Evolutionary conservation across 2,888 invertebrate genomes (phyloP).

Genomic region (Micropterix aruncella): DNA sequence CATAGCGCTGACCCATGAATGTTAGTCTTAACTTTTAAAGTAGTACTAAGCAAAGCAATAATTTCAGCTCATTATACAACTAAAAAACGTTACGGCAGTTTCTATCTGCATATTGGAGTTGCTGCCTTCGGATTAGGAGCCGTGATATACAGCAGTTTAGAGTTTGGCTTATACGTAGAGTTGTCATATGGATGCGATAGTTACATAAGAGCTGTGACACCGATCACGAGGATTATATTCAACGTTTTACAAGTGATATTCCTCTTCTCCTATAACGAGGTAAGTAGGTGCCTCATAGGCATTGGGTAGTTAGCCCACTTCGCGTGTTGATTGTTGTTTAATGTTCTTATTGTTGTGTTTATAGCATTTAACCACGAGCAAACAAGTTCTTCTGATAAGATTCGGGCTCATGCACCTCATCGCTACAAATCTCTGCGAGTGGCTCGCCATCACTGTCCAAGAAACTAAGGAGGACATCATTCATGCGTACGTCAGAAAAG

Average conservation of each 20-base stretch:
- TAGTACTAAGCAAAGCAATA: too few species aligned
- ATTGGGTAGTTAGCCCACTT: conserved; percentile 10
- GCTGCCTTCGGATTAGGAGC: conserved; percentile 55
- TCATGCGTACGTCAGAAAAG: conserved; percentile 31
- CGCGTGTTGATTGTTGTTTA: conserved; percentile 4
- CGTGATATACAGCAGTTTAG: conserved; percentile 57
- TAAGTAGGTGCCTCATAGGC: conserved; percentile 21
- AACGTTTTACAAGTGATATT: conserved; percentile 57
- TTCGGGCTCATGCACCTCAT: conserved; percentile 93
- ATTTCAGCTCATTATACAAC: too few species aligned
- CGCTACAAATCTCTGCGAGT: conserved; percentile 85
- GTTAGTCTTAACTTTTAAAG: neutral
- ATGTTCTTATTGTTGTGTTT: neutral
- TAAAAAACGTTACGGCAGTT: conserved; percentile 43
- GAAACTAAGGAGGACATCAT: conserved; percentile 82
- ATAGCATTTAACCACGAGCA: neutral
- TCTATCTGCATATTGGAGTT: conserved; percentile 48
- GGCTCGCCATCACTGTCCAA: conserved; percentile 76
- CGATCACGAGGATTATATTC: conserved; percentile 45
- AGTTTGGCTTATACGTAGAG: conserved; percentile 57
- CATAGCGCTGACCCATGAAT: too few species aligned
- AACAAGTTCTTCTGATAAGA: neutral
- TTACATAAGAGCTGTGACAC: conserved; percentile 45
- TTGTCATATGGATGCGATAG: conserved; percentile 44
- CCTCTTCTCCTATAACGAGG: conserved; percentile 56